Conservation (phyloP, 2,797 vertebrate genomes). For the Acropternis orthonyx region DNA sequence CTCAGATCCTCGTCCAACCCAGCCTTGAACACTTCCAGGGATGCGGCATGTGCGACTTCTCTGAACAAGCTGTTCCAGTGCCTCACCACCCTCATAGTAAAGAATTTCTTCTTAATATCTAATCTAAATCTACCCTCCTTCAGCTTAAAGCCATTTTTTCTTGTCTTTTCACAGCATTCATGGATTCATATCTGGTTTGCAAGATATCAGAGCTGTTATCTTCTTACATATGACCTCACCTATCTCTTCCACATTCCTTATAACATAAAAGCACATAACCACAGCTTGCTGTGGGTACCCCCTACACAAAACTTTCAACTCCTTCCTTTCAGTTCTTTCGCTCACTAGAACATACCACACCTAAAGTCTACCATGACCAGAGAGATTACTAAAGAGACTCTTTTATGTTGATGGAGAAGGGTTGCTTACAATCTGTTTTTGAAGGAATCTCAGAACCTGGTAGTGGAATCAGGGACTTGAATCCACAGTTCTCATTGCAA, state of each 20-base stretch:
- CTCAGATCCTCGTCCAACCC: background rate
- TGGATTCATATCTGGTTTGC: background rate
- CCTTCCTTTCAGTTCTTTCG: background rate
- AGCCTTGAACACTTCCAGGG: background rate
- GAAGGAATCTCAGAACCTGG: background rate
- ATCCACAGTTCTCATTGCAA: background rate
- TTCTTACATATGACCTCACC: background rate
- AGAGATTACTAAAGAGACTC: background rate
- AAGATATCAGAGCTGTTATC: background rate
- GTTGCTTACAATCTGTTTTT: background rate
- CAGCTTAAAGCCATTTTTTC: background rate
- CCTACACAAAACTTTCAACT: background rate
- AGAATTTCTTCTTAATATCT: background rate
- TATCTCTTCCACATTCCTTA: background rate
- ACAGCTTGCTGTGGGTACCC: background rate
- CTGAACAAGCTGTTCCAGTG: background rate
- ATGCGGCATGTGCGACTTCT: background rate
- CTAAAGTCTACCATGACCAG: background rate
- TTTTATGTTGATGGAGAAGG: background rate
- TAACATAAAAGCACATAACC: background rate
- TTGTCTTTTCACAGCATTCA: background rate
- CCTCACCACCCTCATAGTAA: background rate
- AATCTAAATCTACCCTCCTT: background rate
- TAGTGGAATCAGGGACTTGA: background rate
- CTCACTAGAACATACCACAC: background rate